These are phyloP conservation scores for Chunga burmeisteri DNA, from an alignment of 2,113 vertebrate species.

Conservation along the genomic window DNA sequence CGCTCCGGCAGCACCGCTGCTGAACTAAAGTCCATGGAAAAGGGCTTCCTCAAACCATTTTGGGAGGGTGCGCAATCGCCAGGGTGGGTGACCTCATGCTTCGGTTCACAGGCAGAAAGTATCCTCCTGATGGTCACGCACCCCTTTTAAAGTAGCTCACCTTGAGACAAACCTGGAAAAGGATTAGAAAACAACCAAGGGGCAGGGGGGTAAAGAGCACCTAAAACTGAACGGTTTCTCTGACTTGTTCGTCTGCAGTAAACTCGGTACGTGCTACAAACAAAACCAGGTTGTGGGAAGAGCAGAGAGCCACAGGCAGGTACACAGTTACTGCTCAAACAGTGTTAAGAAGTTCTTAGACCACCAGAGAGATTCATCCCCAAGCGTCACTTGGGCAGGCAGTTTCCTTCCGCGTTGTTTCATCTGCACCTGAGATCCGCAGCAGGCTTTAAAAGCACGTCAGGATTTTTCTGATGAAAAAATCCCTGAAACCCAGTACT, in stretches of 20 bases:
- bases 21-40: fast-evolving
- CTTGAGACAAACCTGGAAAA: not conserved
- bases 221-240: not conserved
- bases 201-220: not conserved
- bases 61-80: fast-evolving
- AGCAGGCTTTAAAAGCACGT: not conserved
- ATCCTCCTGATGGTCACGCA: fast-evolving
- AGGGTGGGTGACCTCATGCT: not conserved
- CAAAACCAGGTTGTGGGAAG: too few species aligned
- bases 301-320: not conserved
- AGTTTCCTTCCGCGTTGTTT: not conserved
- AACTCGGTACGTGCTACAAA: fast-evolving
- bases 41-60: not conserved
- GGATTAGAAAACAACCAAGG: not conserved
- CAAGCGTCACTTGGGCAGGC: not conserved
- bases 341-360: not conserved
- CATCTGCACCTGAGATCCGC: too few species aligned
- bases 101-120: not conserved
- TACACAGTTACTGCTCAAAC: not conserved
- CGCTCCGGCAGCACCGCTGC: fast-evolving
- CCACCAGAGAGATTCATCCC: not conserved
- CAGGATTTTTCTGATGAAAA: not conserved
- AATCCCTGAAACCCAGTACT: not conserved
- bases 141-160: too few species aligned
- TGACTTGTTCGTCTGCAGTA: too few species aligned